Evolutionary conservation across 1,140 invertebrate genomes (phyloP).

Genomic region (Lepidotrigona ventralis): DNA sequence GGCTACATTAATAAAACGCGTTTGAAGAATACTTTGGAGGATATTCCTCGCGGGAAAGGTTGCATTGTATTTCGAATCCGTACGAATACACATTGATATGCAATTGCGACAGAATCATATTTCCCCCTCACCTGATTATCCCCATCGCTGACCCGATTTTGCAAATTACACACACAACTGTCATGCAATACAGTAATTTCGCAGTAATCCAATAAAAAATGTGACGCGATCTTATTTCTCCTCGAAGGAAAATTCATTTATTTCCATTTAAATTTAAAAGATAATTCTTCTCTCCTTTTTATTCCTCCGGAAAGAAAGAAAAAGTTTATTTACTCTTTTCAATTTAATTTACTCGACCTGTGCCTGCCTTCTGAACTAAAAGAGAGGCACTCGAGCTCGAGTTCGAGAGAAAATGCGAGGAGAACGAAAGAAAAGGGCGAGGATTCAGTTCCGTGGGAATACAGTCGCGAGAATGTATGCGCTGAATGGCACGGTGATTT

Average conservation of each 20-base stretch:
- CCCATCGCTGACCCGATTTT: not conserved
- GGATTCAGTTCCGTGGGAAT: not conserved
- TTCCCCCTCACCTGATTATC: not conserved
- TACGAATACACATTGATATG: constrained; percentile 8
- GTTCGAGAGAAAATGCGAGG: not conserved
- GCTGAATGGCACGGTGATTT: constrained; percentile 36
- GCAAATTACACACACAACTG: too few species aligned
- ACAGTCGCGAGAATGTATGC: constrained; percentile 44
- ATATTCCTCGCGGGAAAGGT: not conserved
- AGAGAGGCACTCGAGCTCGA: not conserved
- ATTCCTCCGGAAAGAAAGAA: too few species aligned
- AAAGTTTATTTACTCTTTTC: too few species aligned
- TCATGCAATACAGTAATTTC: not conserved
- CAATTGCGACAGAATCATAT: constrained; percentile 5
- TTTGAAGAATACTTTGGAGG: not conserved
- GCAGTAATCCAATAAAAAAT: not conserved
- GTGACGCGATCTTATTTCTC: not conserved
- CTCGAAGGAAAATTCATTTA: too few species aligned
- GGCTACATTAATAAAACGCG: not conserved
- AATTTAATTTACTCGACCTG: too few species aligned
- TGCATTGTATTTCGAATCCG: constrained; percentile 6
- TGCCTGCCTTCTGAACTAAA: too few species aligned
- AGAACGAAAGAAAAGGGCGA: constrained; percentile 3
- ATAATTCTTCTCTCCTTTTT: too few species aligned
- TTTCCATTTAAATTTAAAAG: too few species aligned